phyloP scores from a whole-genome alignment of 2,797 vertebrate species.

The Cryptoprocta ferox region DNA sequence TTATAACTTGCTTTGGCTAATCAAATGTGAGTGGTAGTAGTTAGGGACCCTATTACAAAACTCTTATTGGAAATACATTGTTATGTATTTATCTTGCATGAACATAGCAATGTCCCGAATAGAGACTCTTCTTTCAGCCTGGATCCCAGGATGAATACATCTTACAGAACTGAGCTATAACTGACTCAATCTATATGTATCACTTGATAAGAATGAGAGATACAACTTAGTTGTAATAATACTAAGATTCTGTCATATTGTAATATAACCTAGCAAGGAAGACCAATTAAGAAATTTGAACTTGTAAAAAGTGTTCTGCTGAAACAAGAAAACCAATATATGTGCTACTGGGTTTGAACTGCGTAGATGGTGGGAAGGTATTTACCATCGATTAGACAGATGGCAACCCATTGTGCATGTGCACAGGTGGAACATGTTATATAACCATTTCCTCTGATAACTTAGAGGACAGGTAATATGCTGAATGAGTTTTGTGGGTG shows the following conservation, averaged over 20 bases:
- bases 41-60: not conserved
- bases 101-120: not conserved
- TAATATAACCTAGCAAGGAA: not conserved
- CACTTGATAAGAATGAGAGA: not conserved
- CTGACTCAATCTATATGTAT: not conserved
- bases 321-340: not conserved
- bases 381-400: not conserved
- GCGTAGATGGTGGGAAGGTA: not conserved
- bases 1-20: not conserved
- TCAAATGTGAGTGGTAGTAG: not conserved
- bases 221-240: not conserved
- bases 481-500: not conserved
- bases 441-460: not conserved
- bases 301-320: not conserved
- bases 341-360: not conserved
- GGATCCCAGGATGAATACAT: not conserved
- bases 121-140: not conserved
- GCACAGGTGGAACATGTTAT: not conserved
- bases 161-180: not conserved
- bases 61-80: not conserved
- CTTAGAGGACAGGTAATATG: not conserved
- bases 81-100: not conserved
- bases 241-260: not conserved
- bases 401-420: not conserved
- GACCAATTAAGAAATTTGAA: not conserved